A percentile compares a stretch with the other conserved stretches of the same genome.
phyloP scores from a whole-genome alignment of 2,888 invertebrate species.

The Synanthedon formicaeformis region DNA sequence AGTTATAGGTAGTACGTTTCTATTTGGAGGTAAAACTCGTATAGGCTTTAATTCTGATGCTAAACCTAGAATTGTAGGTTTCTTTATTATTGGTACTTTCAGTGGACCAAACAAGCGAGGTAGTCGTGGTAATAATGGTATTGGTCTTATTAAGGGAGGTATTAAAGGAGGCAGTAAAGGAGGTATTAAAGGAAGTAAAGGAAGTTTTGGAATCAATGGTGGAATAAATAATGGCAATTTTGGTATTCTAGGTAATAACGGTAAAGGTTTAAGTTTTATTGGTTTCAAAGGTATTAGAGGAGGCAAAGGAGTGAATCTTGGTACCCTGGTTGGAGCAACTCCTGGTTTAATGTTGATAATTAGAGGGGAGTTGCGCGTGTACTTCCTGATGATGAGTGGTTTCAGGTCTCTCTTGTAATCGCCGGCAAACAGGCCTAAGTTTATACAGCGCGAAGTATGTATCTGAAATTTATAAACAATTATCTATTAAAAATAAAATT shows the following conservation, averaged over 20 bases:
- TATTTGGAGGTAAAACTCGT: conserved; percentile 8
- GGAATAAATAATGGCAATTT: conserved; percentile 12
- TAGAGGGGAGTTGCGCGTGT: conserved; percentile 27
- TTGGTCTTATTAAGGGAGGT: conserved; percentile 13
- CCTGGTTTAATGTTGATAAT: conserved; percentile 23
- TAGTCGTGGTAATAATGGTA: conserved; percentile 14
- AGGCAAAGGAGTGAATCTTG: conserved; percentile 3
- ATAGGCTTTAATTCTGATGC: conserved; percentile 20
- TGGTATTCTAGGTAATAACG: conserved; percentile 11
- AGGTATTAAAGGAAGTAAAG: conserved; percentile 13
- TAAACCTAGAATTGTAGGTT: conserved; percentile 10
- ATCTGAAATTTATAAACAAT: conserved; percentile 18
- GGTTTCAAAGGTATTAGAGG: conserved; percentile 2
- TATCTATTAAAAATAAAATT: no score
- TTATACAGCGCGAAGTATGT: conserved; percentile 13
- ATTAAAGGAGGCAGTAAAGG: conserved; percentile 12
- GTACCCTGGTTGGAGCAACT: neutral
- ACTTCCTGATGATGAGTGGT: conserved; percentile 28
- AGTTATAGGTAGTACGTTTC: neutral
- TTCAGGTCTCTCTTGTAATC: conserved; percentile 24
- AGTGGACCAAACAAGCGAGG: conserved; percentile 13
- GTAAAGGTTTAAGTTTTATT: conserved; percentile 4
- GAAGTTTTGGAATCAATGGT: conserved; percentile 10
- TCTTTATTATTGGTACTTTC: conserved; percentile 20
- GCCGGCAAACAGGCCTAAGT: conserved; percentile 30